Percentiles rank a stretch among this genome's conserved stretches.
Conservation (phyloP, 2,888 invertebrate species). For the Amphiduros pacificus region DNA sequence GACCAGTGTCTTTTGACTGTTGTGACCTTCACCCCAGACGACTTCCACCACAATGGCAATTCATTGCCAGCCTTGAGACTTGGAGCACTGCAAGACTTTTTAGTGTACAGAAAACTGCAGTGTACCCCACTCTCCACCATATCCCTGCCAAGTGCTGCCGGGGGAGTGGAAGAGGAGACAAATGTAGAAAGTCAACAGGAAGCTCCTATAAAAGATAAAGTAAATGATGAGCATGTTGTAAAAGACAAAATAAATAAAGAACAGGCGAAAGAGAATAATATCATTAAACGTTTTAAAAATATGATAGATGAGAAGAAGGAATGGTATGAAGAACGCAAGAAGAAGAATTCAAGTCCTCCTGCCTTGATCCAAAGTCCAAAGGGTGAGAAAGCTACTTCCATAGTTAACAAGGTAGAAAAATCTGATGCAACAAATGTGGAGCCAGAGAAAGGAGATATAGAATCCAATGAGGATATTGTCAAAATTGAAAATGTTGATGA, state of each 20-base stretch:
- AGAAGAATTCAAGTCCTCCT: neutral
- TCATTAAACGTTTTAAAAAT: conserved; percentile 11
- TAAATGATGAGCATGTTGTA: neutral
- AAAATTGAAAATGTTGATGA: neutral
- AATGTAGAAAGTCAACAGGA: neutral
- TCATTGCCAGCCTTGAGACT: conserved; percentile 27
- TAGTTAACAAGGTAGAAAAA: too few species aligned
- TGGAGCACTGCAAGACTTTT: conserved; percentile 36
- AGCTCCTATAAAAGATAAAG: neutral
- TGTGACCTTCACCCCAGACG: conserved; percentile 25
- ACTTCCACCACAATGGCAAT: conserved; percentile 12
- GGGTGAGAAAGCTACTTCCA: too few species aligned
- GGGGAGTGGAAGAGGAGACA: neutral
- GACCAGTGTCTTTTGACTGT: conserved; percentile 46
- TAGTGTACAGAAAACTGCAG: conserved; percentile 38
- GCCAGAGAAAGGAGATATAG: too few species aligned
- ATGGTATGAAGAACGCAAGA: conserved; percentile 18
- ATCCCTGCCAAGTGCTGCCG: conserved; percentile 21
- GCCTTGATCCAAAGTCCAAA: too few species aligned
- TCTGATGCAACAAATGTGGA: too few species aligned
- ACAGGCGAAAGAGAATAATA: conserved; percentile 9
- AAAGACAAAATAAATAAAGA: neutral
- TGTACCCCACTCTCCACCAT: conserved; percentile 37
- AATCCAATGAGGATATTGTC: too few species aligned
- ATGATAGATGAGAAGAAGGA: conserved; percentile 23